These are phyloP conservation scores for Sorex fumeus DNA, from an alignment of 2,113 vertebrate species.

Conservation along the genomic window DNA sequence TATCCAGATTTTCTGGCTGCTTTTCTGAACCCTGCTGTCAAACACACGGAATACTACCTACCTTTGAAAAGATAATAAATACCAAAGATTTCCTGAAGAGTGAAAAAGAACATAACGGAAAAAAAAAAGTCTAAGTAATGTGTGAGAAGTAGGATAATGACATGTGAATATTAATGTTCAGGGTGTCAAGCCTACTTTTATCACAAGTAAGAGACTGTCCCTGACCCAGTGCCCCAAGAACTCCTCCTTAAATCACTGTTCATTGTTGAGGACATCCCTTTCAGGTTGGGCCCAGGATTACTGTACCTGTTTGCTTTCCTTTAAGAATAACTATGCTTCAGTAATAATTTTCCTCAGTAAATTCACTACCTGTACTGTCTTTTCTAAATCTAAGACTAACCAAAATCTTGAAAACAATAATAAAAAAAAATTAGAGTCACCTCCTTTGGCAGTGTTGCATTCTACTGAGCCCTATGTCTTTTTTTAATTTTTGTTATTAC, in stretches of 20 bases:
- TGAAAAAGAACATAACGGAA: neutral
- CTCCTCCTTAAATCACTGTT: neutral
- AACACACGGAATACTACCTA: constrained; percentile 22
- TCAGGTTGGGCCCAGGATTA: neutral
- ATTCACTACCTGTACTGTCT: constrained; percentile 27
- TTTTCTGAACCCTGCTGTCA: constrained; percentile 2
- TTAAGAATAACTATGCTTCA: neutral
- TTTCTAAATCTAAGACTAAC: constrained; percentile 39
- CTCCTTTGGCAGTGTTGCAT: constrained; percentile 80
- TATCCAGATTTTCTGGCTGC: neutral
- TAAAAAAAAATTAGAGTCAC: constrained; percentile 76
- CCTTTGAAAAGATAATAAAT: constrained; percentile 2
- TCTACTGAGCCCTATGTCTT: constrained; percentile 74
- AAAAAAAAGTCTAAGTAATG: constrained; percentile 6
- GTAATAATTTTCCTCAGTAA: constrained; percentile 5
- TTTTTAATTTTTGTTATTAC: no score
- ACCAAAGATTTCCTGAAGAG: constrained; percentile 1
- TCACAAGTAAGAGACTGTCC: neutral
- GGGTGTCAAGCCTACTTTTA: constrained; percentile 13
- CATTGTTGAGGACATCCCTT: neutral
- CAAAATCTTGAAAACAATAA: constrained; percentile 67
- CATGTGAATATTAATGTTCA: constrained; percentile 17
- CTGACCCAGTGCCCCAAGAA: neutral
- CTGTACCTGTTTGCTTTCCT: neutral
- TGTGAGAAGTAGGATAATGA: neutral